Conservation (phyloP, 1,140 invertebrate genomes). For the Cherax destructor region DNA sequence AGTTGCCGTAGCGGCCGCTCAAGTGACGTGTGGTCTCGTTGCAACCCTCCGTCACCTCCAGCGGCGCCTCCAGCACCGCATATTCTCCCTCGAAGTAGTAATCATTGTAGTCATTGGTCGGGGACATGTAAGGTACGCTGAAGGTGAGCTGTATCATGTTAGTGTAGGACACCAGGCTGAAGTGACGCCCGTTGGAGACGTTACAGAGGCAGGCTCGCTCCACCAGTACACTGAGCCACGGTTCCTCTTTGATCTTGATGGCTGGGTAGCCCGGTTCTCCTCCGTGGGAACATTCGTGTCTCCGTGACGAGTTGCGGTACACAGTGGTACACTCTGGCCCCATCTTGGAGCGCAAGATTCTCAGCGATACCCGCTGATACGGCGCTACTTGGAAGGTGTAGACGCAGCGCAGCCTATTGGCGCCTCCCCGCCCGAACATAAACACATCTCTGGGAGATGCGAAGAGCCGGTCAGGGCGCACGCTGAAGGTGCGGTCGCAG, state of each 20-base stretch:
- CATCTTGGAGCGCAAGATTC: constrained; percentile 67
- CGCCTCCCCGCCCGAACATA: constrained; percentile 65
- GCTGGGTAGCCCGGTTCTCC: constrained; percentile 54
- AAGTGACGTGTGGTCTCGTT: constrained; percentile 54
- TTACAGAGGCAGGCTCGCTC: constrained; percentile 67
- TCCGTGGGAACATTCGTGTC: constrained; percentile 67
- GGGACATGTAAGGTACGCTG: constrained; percentile 65
- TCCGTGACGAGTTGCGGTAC: constrained; percentile 57
- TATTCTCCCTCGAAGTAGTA: constrained; percentile 71
- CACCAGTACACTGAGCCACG: constrained; percentile 53
- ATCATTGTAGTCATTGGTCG: constrained; percentile 62
- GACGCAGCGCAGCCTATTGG: constrained; percentile 59
- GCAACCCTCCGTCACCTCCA: constrained; percentile 31
- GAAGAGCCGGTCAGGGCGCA: constrained; percentile 68
- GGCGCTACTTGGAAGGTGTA: constrained; percentile 65
- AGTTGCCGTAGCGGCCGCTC: constrained; percentile 61
- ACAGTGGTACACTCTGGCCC: constrained; percentile 64
- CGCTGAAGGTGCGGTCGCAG: constrained; percentile 66
- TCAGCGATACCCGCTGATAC: constrained; percentile 60
- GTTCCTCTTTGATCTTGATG: constrained; percentile 62
- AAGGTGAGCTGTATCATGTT: constrained; percentile 58
- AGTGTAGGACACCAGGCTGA: constrained; percentile 67
- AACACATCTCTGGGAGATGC: constrained; percentile 71
- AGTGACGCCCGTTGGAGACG: constrained; percentile 47
- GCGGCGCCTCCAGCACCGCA: constrained; percentile 50